These are phyloP conservation scores for Drosophila elegans DNA, from an alignment of 1,140 invertebrate species.

Conservation along the genomic window DNA sequence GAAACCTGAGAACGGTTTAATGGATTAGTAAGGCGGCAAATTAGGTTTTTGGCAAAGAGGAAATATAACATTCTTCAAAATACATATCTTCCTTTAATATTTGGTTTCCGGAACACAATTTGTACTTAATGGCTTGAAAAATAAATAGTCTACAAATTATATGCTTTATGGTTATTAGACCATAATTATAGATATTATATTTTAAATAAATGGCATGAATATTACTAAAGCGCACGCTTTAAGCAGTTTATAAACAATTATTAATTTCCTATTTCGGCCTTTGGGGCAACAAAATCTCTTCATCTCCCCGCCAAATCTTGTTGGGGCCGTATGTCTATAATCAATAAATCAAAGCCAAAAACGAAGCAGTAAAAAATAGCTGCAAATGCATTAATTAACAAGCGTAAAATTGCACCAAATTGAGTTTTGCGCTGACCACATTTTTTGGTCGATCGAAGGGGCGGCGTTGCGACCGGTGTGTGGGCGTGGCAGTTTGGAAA, in stretches of 20 bases:
- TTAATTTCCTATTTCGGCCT: constrained; percentile 39
- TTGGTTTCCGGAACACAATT: neutral
- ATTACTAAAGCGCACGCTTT: constrained; percentile 14
- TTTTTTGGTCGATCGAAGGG: constrained; percentile 16
- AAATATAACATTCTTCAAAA: neutral
- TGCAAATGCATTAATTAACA: constrained; percentile 65
- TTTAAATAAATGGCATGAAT: constrained; percentile 20
- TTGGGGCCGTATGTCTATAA: constrained; percentile 13
- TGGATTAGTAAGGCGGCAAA: neutral
- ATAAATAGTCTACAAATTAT: constrained; percentile 2
- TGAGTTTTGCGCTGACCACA: constrained; percentile 48
- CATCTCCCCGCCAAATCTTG: constrained; percentile 16
- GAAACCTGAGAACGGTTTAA: neutral
- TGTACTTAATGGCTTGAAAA: neutral
- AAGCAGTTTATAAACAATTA: constrained; percentile 24
- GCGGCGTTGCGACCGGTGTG: neutral
- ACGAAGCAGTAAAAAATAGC: constrained; percentile 12
- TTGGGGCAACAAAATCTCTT: constrained; percentile 22
- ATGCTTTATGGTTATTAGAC: neutral
- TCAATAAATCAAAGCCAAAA: constrained; percentile 39
- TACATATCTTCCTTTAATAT: neutral
- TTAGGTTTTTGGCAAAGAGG: neutral
- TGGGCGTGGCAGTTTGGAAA: constrained; percentile 38
- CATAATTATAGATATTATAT: constrained; percentile 19
- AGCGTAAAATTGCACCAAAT: constrained; percentile 68